Base-by-base conservation (phyloP, 1,140 invertebrate species). In the Anastrepha obliqua region DNA sequence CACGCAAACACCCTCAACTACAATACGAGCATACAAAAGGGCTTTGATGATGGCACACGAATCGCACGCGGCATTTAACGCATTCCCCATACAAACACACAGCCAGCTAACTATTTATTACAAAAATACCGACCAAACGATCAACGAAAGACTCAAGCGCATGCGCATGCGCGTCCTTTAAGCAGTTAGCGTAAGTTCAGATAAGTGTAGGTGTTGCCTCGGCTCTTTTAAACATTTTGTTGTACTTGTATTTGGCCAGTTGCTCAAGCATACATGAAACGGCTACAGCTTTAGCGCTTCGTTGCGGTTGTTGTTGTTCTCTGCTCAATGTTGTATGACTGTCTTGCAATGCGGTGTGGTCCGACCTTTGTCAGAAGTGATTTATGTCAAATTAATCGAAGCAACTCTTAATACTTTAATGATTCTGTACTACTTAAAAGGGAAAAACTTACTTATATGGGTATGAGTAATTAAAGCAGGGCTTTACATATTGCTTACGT, bases 351-450 rank as follows among this genome's bases (percentile, higher is more conserved):
- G 29, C 59, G 17, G 20, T 44, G 55, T n/a, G 85, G 39, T 17
- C 85, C n/a, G 20, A 39, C 29, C 44, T 47, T 62, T 62, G 58
- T 86, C 29, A 60, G 51, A 62, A 39, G 85, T 86, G 85, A 86
- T 86, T 86, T 86, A 86, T 86, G 85, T 86, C 85, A 60, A 86
- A 86, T 86, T 86, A 86, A 86, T 86, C 85, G 85, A 62, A n/a
- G 20, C 55, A 42, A 59, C 59, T 60, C 42, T 60, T 42, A 86
- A 86, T 62, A 86, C 42, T n/a, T 86, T 42, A 86, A 81, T 81
- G 74, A 81, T 81, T 81, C 11, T 81, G 47, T 51, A 58, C 47
- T 47, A 81, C 47, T 81, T 81, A 81, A 55, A 81, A 55, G 47
- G 17, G 44, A 81, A 13, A 44, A 74, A 7, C 39, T 29, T 65